A percentile compares a stretch with the other conserved stretches of the same genome.
Conservation (phyloP, 2,888 invertebrate species). For the Cheilosia grossa region DNA sequence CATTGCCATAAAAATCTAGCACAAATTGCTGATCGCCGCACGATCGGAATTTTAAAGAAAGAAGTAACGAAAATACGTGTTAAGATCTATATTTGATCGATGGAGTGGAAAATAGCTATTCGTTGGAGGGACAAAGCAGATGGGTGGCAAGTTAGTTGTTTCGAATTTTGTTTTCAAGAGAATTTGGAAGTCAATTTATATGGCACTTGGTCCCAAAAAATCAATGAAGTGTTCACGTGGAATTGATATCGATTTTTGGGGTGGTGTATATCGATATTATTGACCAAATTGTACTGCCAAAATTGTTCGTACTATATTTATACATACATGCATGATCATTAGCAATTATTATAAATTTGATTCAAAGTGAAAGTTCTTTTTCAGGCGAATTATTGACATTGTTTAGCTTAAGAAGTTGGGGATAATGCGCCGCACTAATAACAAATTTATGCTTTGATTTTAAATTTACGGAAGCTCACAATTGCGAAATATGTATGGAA, state of each 20-base stretch:
- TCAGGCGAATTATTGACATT: no score
- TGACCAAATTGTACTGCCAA: no score
- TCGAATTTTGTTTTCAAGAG: conserved; percentile 5
- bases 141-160: not conserved
- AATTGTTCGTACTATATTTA: no score
- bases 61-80: not conserved
- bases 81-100: conserved; percentile 1
- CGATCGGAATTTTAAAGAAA: conserved; percentile 23
- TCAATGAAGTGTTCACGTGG: conserved; percentile 7
- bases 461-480: no score
- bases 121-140: not conserved
- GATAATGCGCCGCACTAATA: no score
- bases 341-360: no score
- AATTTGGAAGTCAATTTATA: conserved; percentile 3
- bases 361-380: no score
- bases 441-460: no score
- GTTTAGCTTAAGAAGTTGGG: no score
- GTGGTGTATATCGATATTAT: not conserved
- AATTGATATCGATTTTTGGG: not conserved
- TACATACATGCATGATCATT: no score
- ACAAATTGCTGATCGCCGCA: conserved; percentile 24
- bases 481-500: no score
- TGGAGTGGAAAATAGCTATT: conserved; percentile 21
- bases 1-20: conserved; percentile 32
- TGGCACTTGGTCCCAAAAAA: not conserved